Evolutionary conservation across 2,113 vertebrate species (phyloP).

Genomic region (Odocoileus hemionus): DNA sequence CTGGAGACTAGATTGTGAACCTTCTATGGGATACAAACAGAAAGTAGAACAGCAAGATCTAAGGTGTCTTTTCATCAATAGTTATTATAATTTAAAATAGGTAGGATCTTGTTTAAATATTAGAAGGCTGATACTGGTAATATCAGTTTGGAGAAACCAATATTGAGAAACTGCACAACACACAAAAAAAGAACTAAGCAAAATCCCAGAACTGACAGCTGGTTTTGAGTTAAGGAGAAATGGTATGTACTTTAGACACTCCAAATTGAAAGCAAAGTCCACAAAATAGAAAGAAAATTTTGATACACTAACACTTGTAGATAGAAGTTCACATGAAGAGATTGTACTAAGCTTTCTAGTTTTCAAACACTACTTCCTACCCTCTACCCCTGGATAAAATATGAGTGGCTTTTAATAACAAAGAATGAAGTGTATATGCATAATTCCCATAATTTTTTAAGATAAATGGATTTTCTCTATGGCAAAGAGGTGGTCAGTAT

Average conservation of each 20-base stretch:
- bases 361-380: neutral
- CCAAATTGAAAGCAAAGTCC: neutral
- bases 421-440: neutral
- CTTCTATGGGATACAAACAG: neutral
- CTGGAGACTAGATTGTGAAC: neutral
- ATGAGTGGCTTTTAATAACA: neutral
- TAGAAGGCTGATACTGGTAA: neutral
- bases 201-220: neutral
- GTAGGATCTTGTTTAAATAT: neutral
- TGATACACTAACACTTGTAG: neutral
- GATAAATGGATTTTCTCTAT: neutral
- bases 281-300: neutral
- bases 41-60: neutral
- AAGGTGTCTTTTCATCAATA: neutral
- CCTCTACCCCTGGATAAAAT: neutral
- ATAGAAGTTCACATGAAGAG: neutral
- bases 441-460: neutral
- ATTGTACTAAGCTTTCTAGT: neutral
- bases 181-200: neutral
- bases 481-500: neutral
- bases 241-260: accelerated
- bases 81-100: neutral
- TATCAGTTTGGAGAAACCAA: neutral
- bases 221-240: neutral
- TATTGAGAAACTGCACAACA: neutral